Base-by-base conservation (phyloP, 2,113 vertebrate species). In the Rallus limicola region DNA sequence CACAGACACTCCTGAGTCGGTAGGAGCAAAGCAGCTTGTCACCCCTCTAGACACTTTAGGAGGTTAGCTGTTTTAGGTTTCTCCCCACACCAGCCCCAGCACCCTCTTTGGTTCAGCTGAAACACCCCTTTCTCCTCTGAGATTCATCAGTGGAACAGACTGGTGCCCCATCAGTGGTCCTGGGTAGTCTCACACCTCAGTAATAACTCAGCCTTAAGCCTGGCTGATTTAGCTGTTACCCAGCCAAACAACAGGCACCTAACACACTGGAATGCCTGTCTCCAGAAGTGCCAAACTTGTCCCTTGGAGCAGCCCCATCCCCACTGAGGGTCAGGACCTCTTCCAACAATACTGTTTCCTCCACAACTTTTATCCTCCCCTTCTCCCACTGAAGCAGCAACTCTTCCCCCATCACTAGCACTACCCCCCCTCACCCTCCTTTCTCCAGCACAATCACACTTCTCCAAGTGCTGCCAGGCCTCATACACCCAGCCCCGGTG, bases 341-440 rank as follows among this genome's bases (percentile, higher is more conserved):
- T 29, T 20, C 31, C 7, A 1, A 15, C 14, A 33, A 62, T 14
- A 2, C 19, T 15, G 9, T 50, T 67, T 74, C 16, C 34, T 11
- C 19, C 55, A 48, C 18, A 62, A 38, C 21, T 62, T 42, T 18
- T 60, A 68, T 9, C 12, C 17, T 19, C 10, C 12, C 8, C 28
- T 53, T 46, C 46, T 67, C 34, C 20, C 13, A 18, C 21, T 13
- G 10, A 5, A 59, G 33, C 52, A 71, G 38, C 38, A 33, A 11
- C 18, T 36, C 38, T 31, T 70, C 15, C 17, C 38, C 36, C 26
- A 5, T 0, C 8, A 4, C 8, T 24, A 46, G 5, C 1, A 2
- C 33, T 3, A 38, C 33, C 19, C 28, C 11, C 18, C 42, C 63
- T 33, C 38, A 28, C 11, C 10, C 25, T 53, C 69, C 28, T 20